Conservation (phyloP, 2,888 invertebrate genomes). For the Diplolepis rosae region DNA sequence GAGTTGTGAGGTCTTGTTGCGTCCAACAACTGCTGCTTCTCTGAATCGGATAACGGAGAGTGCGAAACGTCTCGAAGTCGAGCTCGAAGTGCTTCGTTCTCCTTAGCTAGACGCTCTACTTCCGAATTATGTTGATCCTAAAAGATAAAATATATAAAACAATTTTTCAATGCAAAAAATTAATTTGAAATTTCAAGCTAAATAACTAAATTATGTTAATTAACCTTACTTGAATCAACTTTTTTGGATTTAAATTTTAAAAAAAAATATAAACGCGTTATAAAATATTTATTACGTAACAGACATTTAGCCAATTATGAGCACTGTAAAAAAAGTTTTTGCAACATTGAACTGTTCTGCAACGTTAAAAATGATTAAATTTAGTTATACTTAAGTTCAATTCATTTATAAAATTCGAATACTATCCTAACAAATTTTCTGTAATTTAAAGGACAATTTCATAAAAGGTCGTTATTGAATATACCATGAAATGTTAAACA, state of each 20-base stretch:
- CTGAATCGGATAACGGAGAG: slow-evolving; percentile 87
- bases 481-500: slow-evolving; percentile 2
- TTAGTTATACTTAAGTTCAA: neutral
- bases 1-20: slow-evolving; percentile 83
- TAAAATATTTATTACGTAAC: too few species aligned
- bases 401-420: neutral
- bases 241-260: too few species aligned
- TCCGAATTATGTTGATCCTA: slow-evolving; percentile 79
- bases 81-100: slow-evolving; percentile 84
- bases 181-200: neutral
- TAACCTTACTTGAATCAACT: too few species aligned
- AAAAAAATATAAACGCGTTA: too few species aligned
- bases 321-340: too few species aligned
- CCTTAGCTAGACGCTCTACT: slow-evolving; percentile 82
- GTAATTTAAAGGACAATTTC: neutral
- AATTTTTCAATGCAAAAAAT: neutral
- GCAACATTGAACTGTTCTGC: too few species aligned
- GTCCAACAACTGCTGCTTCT: slow-evolving; percentile 87
- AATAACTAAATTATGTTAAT: slow-evolving; percentile 21
- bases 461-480: neutral
- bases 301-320: too few species aligned
- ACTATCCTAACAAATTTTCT: neutral
- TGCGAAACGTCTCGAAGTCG: slow-evolving; percentile 86
- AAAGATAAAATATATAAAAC: slow-evolving; percentile 28
- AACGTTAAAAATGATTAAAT: neutral